These are phyloP conservation scores for Zaprionus camerounensis DNA, from an alignment of 1,140 invertebrate genomes.

Conservation along the genomic window DNA sequence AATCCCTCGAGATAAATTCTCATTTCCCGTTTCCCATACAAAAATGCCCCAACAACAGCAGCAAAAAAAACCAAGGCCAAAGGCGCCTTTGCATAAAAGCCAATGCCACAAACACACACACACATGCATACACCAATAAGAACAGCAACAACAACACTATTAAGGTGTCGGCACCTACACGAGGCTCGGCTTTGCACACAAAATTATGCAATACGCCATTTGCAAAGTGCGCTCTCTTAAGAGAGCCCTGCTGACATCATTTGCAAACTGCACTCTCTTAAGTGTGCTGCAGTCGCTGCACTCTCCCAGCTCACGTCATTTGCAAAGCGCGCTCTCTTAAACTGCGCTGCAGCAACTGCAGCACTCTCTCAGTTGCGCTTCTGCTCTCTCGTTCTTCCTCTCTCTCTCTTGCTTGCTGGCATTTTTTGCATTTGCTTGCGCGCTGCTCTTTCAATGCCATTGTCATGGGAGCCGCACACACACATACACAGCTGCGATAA, in stretches of 20 bases:
- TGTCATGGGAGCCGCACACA: slow-evolving; percentile 66
- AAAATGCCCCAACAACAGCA: neutral
- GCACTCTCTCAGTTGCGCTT: neutral
- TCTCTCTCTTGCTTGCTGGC: neutral
- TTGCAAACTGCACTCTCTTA: slow-evolving; percentile 6
- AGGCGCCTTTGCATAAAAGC: slow-evolving; percentile 39
- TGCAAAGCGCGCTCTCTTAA: slow-evolving; percentile 36
- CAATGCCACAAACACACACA: slow-evolving; percentile 57
- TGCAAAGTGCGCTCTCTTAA: slow-evolving; percentile 34
- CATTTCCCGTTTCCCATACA: slow-evolving; percentile 12
- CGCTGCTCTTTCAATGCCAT: slow-evolving; percentile 74
- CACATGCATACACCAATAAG: slow-evolving; percentile 8
- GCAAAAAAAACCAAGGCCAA: slow-evolving; percentile 70
- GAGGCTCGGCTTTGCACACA: slow-evolving; percentile 51
- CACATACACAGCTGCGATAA: slow-evolving; percentile 34
- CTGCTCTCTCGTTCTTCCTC: neutral
- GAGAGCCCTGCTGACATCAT: neutral
- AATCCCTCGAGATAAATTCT: slow-evolving; percentile 23
- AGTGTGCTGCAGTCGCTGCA: slow-evolving; percentile 9
- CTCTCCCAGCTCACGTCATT: neutral
- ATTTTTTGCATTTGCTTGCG: slow-evolving; percentile 23
- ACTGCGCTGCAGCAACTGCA: neutral
- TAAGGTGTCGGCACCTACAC: slow-evolving; percentile 28
- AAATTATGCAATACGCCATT: slow-evolving; percentile 76
- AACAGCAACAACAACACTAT: neutral